Base-by-base conservation (phyloP, 2,797 vertebrate genomes). In the Microtus californicus region DNA sequence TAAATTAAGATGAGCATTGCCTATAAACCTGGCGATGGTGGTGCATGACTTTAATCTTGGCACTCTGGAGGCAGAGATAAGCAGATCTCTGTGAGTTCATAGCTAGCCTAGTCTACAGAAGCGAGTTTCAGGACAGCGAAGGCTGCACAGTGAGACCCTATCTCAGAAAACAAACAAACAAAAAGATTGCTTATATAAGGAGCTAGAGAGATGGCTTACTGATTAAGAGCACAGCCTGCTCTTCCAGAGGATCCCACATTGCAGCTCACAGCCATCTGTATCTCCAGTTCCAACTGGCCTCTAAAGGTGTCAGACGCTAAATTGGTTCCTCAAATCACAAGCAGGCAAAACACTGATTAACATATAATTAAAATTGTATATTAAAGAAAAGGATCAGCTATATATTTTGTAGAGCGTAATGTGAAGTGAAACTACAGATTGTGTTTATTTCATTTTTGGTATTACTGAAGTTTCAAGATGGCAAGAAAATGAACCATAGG, bases 381-480 rank as follows among this genome's bases (percentile, higher is more conserved):
- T 17, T 83, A 67, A 59, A 37, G n/a, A 74, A 79, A 43, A 83
- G 48, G 40, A 76, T 37, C 3, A 17, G n/a, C 37, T 77, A n/a
- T 14, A 19, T 56, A 61, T 87, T 81, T 91, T 83, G 29, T 80
- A 37, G 45, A 34, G 3, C 10, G 12, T 43, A 74, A 17, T 73
- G 59, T 61, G 56, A 92, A 90, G 59, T 34, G 40, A 80, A 90
- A 95, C 80, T 48, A 19, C 34, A 67, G 31, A 4, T 29, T 43
- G 4, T 10, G 13, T 29, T 61, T 19, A 17, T 61, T 81, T 45
- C 29, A 25, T 89, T 86, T 14, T 71, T 65, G 73, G 77, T 31
- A 40, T 65, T 78, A 85, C 67, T 87, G 67, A 94, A 83, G 89
- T 65, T 91, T 94, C 27, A 93, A 51, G 43, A 37, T 8, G 9